Conservation (phyloP, 35 echinoderm and acorn worm species). For the Acanthaster planci region DNA sequence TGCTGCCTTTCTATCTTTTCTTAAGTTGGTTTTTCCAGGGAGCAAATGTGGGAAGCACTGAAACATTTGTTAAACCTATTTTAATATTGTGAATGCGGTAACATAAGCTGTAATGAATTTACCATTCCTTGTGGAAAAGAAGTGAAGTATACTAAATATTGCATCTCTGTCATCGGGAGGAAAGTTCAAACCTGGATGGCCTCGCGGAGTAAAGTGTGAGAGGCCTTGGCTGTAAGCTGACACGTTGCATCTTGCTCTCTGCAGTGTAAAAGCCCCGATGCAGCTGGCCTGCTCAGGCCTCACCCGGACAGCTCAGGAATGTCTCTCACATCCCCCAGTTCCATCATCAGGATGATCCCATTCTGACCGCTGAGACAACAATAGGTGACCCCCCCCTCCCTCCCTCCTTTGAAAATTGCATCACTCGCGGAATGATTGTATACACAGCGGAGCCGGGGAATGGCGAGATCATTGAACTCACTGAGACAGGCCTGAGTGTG, state of each 20-base stretch:
- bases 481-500: background rate
- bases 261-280: background rate
- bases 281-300: conserved; percentile 19
- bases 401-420: background rate
- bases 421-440: conserved; percentile 28
- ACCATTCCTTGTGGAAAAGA: too few species aligned
- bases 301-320: background rate
- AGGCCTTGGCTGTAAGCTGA: conserved; percentile 8
- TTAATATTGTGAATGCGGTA: too few species aligned
- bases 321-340: background rate
- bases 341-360: conserved; percentile 21
- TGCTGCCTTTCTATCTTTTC: too few species aligned
- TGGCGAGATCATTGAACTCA: conserved; percentile 13
- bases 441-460: conserved; percentile 13
- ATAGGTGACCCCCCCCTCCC: conserved; percentile 5
- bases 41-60: too few species aligned
- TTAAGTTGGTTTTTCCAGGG: too few species aligned
- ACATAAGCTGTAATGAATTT: too few species aligned
- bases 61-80: too few species aligned
- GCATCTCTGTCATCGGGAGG: background rate
- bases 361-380: conserved; percentile 28
- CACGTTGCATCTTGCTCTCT: background rate
- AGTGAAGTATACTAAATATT: background rate
- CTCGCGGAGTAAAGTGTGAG: conserved; percentile 13
- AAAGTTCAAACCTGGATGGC: conserved; percentile 6